These are phyloP conservation scores for Leptocoma aspasia DNA, from an alignment of 2,113 vertebrate species.

Conservation along the genomic window DNA sequence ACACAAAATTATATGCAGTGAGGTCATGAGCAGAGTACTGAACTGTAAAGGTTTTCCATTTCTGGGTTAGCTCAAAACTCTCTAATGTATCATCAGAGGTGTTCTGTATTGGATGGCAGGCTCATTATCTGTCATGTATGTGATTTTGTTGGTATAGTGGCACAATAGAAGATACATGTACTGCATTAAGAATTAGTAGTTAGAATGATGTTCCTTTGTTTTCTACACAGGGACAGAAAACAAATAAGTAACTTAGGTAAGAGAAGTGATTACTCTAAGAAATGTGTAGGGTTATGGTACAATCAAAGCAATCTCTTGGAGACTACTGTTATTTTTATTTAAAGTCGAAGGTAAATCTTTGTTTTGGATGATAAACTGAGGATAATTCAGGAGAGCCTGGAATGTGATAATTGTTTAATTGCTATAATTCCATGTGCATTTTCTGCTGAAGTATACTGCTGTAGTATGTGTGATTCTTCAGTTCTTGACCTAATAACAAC, in stretches of 20 bases:
- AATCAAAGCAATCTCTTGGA: background rate
- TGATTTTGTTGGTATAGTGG: background rate
- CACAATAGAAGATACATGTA: background rate
- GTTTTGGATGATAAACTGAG: background rate
- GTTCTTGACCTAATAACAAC: background rate
- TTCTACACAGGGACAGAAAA: background rate
- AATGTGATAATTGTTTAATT: background rate
- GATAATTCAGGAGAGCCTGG: background rate
- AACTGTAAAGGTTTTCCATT: background rate
- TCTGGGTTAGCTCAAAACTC: background rate
- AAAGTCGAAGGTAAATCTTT: background rate
- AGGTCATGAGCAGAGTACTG: background rate
- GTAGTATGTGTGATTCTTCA: background rate
- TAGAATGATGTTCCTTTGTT: background rate
- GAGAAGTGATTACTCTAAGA: background rate
- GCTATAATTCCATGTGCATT: background rate
- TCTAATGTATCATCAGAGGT: background rate
- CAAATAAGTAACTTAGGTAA: background rate
- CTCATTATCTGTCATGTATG: background rate
- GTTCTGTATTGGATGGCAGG: background rate
- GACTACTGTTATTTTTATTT: background rate
- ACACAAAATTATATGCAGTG: background rate
- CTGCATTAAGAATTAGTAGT: background rate
- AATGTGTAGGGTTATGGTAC: background rate
- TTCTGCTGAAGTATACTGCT: background rate